Evolutionary conservation across 2,888 invertebrate species (phyloP).

Genomic region (Melanostoma mellinum): DNA sequence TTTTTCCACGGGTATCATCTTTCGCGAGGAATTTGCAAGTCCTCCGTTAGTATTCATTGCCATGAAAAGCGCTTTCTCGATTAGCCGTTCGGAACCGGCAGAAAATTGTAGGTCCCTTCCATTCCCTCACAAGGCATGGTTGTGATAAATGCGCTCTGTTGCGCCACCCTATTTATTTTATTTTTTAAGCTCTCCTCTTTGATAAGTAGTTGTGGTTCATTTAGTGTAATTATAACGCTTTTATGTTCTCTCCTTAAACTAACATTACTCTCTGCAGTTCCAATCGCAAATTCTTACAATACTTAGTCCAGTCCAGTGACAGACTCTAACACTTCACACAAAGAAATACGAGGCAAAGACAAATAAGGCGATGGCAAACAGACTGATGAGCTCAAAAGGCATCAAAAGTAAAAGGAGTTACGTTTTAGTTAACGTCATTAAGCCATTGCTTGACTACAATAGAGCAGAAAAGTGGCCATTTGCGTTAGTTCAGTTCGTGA

Average conservation of each 20-base stretch:
- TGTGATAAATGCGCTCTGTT: no score
- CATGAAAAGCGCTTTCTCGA: no score
- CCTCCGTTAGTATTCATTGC: no score
- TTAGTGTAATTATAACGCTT: no score
- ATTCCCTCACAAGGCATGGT: no score
- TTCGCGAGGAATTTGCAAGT: no score
- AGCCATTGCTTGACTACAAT: background rate
- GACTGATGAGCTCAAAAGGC: constrained; percentile 5
- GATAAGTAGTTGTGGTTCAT: no score
- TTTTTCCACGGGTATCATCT: no score
- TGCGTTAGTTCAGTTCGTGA: constrained; percentile 11
- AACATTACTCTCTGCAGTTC: background rate
- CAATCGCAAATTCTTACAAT: background rate
- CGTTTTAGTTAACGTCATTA: constrained; percentile 5
- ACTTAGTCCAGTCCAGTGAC: background rate
- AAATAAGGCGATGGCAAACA: constrained; percentile 13
- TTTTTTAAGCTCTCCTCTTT: no score
- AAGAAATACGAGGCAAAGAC: background rate
- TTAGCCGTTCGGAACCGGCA: no score
- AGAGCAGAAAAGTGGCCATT: background rate
- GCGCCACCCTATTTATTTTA: no score
- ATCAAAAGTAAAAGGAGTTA: constrained; percentile 10
- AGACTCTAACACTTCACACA: background rate
- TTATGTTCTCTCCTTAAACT: background rate
- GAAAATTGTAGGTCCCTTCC: no score